phyloP scores from a whole-genome alignment of 2,888 invertebrate genomes.

The Charanyca ferruginea region DNA sequence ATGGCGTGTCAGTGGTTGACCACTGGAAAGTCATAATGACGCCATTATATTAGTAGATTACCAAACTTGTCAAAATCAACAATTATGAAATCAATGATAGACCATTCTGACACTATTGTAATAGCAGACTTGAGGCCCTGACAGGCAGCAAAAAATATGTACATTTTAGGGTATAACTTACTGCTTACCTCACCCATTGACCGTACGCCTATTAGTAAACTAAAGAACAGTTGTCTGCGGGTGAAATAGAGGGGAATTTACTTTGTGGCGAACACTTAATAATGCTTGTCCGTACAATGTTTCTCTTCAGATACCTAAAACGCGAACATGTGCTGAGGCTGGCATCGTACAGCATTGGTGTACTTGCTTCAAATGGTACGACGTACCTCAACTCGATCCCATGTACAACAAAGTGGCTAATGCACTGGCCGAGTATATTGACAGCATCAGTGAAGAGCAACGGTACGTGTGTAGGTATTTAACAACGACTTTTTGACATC shows the following conservation, averaged over 20 bases:
- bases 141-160: too few relatives aligned
- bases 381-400: slow-evolving; percentile 87
- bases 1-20: too few relatives aligned
- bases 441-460: slow-evolving; percentile 73
- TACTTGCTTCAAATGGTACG: slow-evolving; percentile 96
- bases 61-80: too few relatives aligned
- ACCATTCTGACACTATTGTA: too few relatives aligned
- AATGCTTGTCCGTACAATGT: slow-evolving; percentile 7
- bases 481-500: too few relatives aligned
- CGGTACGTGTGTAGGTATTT: slow-evolving; percentile 17
- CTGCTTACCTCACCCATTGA: not conserved
- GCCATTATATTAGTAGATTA: too few relatives aligned
- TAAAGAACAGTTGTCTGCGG: not conserved
- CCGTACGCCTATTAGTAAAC: not conserved
- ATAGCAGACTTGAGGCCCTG: too few relatives aligned
- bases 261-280: not conserved
- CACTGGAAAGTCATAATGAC: too few relatives aligned
- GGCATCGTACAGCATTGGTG: slow-evolving; percentile 99
- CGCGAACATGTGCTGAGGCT: slow-evolving; percentile 96
- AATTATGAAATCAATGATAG: too few relatives aligned
- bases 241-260: too few relatives aligned
- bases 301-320: slow-evolving; percentile 91
- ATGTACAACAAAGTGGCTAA: slow-evolving; percentile 90
- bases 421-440: slow-evolving; percentile 91
- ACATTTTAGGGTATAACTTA: too few relatives aligned